phyloP scores from a whole-genome alignment of 2,888 invertebrate species.

The Exephanes ischioxanthus region DNA sequence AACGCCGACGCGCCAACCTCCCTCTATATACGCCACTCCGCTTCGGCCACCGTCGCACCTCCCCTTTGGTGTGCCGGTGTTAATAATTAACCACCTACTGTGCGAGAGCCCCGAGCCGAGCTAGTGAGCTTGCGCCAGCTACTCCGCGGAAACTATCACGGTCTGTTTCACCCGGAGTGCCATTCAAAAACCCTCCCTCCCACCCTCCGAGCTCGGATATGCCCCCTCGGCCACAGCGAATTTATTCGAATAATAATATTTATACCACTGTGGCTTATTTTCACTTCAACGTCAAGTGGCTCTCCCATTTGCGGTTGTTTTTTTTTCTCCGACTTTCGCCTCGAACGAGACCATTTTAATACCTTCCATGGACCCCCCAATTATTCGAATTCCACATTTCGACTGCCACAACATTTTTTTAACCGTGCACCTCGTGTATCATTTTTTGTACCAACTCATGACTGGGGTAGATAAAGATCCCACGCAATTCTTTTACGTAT shows the following conservation, averaged over 20 bases:
- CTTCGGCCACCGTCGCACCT: conserved; percentile 43
- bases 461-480: too few species aligned
- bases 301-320: conserved; percentile 52
- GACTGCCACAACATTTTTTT: not conserved
- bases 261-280: conserved; percentile 38
- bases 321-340: conserved; percentile 39
- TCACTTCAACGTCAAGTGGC: conserved; percentile 40
- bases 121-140: conserved; percentile 66
- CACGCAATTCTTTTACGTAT: too few species aligned
- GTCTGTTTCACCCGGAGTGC: conserved; percentile 74
- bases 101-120: conserved; percentile 66
- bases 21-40: conserved; percentile 31
- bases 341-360: too few species aligned
- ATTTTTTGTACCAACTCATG: too few species aligned
- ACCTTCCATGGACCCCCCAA: too few species aligned
- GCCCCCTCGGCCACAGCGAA: not conserved
- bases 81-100: conserved; percentile 80
- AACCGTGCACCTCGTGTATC: not conserved
- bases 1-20: conserved; percentile 64
- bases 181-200: conserved; percentile 55
- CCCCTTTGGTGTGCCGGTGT: conserved; percentile 74
- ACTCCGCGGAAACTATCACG: conserved; percentile 70
- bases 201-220: conserved; percentile 39
- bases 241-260: conserved; percentile 17
- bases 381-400: too few species aligned